phyloP scores from a whole-genome alignment of 30 jellyfish, hydroid and myxozoan genomes.

The Sanderia malayensis region DNA sequence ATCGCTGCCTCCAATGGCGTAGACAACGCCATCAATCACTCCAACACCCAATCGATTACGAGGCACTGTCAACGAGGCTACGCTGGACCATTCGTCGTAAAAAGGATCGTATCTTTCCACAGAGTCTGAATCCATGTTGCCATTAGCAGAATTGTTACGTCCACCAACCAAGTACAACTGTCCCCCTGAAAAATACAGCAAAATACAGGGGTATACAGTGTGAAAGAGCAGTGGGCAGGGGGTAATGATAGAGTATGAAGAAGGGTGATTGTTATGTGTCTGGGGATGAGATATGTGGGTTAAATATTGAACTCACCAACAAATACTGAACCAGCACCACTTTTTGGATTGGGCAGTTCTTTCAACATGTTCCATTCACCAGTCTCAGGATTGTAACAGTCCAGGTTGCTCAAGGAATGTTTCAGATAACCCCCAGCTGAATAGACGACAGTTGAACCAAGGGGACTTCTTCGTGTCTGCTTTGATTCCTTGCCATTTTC shows the following conservation, averaged over 20 bases:
- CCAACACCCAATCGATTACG: conserved; percentile 98
- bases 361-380: conserved; percentile 69
- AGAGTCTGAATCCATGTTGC: conserved; percentile 80
- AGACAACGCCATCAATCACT: conserved; percentile 75
- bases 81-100: conserved; percentile 82
- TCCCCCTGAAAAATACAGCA: conserved; percentile 79
- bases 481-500: conserved; percentile 34
- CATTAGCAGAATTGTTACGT: conserved; percentile 83
- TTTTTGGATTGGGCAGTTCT: conserved; percentile 76
- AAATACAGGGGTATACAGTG: no score
- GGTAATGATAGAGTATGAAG: no score
- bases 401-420: conserved; percentile 60
- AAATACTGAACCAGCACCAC: conserved; percentile 97
- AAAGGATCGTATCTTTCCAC: conserved; percentile 96
- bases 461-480: conserved; percentile 69
- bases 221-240: no score
- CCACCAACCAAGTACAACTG: conserved; percentile 91
- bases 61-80: conserved; percentile 85
- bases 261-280: no score
- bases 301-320: conserved; percentile 87
- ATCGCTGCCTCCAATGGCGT: conserved; percentile 98
- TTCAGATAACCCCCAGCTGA: conserved; percentile 93
- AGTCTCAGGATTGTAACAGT: conserved; percentile 73
- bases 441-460: conserved; percentile 72
- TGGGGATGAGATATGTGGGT: no score